A percentile compares a stretch with the other conserved stretches of the same genome.
Conservation (phyloP, 2,113 vertebrate species). For the Gadus macrocephalus region DNA sequence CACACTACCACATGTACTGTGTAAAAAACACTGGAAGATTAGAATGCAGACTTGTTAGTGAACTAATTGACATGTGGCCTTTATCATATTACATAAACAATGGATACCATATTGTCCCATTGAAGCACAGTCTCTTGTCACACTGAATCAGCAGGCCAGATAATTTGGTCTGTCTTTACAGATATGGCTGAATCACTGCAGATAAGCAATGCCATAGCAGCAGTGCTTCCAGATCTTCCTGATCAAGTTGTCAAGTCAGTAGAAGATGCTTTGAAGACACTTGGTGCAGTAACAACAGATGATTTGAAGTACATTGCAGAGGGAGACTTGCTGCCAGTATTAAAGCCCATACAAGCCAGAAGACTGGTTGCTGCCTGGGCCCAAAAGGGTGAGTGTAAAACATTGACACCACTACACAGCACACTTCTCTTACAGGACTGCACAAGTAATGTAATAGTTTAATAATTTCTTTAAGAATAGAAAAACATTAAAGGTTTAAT, state of each 20-base stretch:
- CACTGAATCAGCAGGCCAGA: not conserved
- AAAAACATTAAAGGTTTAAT: conserved; percentile 3
- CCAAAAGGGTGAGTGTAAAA: conserved; percentile 1
- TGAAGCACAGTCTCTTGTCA: too few relatives aligned
- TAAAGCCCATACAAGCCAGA: not conserved
- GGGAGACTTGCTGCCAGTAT: not conserved
- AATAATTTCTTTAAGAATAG: not conserved
- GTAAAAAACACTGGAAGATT: conserved; percentile 27
- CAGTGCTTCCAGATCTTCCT: conserved; percentile 28
- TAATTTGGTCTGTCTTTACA: conserved; percentile 10
- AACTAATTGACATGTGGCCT: conserved; percentile 39
- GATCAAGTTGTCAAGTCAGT: conserved; percentile 12
- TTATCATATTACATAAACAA: conserved; percentile 28
- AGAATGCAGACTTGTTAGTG: conserved; percentile 13
- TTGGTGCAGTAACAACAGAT: conserved; percentile 16
- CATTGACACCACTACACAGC: not conserved
- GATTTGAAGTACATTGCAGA: conserved; percentile 7
- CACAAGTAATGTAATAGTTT: not conserved
- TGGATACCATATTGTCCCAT: too few relatives aligned
- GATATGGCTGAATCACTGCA: conserved; percentile 28
- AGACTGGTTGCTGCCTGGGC: conserved; percentile 3
- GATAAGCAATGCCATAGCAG: conserved; percentile 16
- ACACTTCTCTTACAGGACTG: not conserved
- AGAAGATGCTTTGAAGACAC: conserved; percentile 15
- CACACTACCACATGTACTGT: conserved; percentile 29